Evolutionary conservation across 2,888 invertebrate genomes (phyloP).

Genomic region (Drosophila neonasuta): DNA sequence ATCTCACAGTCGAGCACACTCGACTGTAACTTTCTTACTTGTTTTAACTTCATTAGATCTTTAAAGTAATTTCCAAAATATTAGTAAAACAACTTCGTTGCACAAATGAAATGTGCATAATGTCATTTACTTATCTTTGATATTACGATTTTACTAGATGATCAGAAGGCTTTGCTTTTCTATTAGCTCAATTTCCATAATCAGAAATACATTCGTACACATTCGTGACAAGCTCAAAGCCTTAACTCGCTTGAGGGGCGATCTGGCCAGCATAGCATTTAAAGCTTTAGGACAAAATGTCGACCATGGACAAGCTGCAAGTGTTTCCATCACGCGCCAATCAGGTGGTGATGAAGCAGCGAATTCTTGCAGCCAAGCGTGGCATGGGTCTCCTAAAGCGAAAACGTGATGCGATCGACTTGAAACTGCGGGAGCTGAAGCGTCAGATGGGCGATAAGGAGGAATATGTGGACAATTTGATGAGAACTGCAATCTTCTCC

Average conservation of each 20-base stretch:
- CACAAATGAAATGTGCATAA: no score
- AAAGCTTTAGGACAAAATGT: conserved; percentile 43
- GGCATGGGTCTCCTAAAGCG: conserved; percentile 73
- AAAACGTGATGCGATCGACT: conserved; percentile 77
- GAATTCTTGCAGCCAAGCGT: conserved; percentile 63
- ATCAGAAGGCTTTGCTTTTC: no score
- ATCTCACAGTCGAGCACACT: no score
- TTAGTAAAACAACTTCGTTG: no score
- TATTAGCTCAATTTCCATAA: no score
- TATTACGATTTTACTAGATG: no score
- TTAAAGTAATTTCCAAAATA: no score
- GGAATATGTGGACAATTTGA: conserved; percentile 32
- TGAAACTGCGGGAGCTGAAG: conserved; percentile 68
- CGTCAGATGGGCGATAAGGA: conserved; percentile 33
- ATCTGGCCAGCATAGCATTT: neutral
- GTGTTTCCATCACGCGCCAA: conserved; percentile 77
- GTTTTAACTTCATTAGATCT: no score
- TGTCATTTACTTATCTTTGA: no score
- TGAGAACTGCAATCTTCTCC: conserved; percentile 71
- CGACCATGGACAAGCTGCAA: conserved; percentile 53
- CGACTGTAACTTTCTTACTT: no score
- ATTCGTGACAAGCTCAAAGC: neutral
- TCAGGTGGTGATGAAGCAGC: conserved; percentile 69
- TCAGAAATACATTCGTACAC: neutral
- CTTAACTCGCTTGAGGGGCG: no score